Conservation (phyloP, 2,888 invertebrate genomes). For the Dorcus hopei region DNA sequence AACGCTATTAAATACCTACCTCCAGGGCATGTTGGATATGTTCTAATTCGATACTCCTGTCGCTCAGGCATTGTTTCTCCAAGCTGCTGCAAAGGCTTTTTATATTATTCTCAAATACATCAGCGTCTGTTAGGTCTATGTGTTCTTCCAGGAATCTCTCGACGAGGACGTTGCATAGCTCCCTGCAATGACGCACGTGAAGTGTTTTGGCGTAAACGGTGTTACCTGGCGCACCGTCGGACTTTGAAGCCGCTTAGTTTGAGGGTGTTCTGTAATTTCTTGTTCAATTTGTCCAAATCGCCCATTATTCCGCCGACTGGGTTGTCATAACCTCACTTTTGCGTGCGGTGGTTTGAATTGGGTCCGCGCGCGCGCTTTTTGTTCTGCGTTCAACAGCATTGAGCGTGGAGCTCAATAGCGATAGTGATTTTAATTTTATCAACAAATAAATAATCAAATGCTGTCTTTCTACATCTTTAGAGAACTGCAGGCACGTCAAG, state of each 20-base stretch:
- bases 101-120: constrained; percentile 67
- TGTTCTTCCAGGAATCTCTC: constrained; percentile 57
- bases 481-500: too few species aligned
- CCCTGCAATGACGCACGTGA: constrained; percentile 50
- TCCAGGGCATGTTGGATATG: constrained; percentile 72
- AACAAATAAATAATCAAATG: too few species aligned
- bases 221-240: constrained; percentile 49
- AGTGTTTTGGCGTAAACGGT: neutral
- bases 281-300: constrained; percentile 51
- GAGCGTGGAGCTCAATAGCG: too few species aligned
- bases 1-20: too few species aligned
- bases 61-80: constrained; percentile 71
- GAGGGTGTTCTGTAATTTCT: constrained; percentile 64
- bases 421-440: too few species aligned
- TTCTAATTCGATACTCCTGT: constrained; percentile 68
- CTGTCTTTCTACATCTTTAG: too few species aligned
- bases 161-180: constrained; percentile 69
- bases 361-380: too few species aligned
- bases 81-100: constrained; percentile 75
- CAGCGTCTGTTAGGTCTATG: constrained; percentile 52
- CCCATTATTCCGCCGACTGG: neutral
- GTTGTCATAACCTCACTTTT: too few species aligned
- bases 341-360: too few species aligned
- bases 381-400: too few species aligned
- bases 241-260: constrained; percentile 74